Base-by-base conservation (phyloP, 1,140 invertebrate genomes). In the Caenorhabditis briggsae region DNA sequence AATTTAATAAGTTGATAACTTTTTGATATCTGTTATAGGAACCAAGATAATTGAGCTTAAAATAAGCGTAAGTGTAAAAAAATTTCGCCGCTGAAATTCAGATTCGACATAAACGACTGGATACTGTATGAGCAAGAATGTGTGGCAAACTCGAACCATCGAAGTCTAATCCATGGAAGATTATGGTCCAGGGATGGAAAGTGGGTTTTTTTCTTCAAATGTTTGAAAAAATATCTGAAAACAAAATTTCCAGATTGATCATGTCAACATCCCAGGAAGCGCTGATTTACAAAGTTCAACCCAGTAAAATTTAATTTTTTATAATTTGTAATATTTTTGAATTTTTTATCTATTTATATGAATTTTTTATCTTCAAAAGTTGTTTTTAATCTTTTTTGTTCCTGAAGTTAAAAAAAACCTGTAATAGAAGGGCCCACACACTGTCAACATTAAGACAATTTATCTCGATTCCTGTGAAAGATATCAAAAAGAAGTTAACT, bases 21-120 rank as follows among this genome's bases (percentile, higher is more conserved):
- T 33, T 33, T 33, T 33, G 3, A 33, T 33, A 33, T 33, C 33
- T 33, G 1, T 33, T 3, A 33, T 3, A 33, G 33, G 3, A 33
- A 33, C 33, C 3, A 3, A 33, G 33, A 33, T 33, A 33, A 2
- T 33, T 33, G 3, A 33, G 33, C 3, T 33, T 3, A 33, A 33
- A 33, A 1, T 33, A n/a, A n/a, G 33, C 3, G 33, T 3, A 33
- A 33, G 33, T n/a, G n/a, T n/a, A n/a, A n/a, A n/a, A n/a, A n/a
- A n/a, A n/a, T n/a, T n/a, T n/a, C n/a, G n/a, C n/a, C n/a, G n/a
- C n/a, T n/a, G n/a, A n/a, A n/a, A n/a, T n/a, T n/a, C 58, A 87
- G 86, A 55, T 88, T 88, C 82, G 82, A 88, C 61, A 86, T 88
- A n/a, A 88, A 88, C 82, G 87, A 88, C 55, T 88, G 87, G 87